Percentiles rank a stretch among this genome's conserved stretches.
These are phyloP conservation scores for Drosophila murphyi DNA, from an alignment of 1,140 invertebrate species.

Conservation along the genomic window DNA sequence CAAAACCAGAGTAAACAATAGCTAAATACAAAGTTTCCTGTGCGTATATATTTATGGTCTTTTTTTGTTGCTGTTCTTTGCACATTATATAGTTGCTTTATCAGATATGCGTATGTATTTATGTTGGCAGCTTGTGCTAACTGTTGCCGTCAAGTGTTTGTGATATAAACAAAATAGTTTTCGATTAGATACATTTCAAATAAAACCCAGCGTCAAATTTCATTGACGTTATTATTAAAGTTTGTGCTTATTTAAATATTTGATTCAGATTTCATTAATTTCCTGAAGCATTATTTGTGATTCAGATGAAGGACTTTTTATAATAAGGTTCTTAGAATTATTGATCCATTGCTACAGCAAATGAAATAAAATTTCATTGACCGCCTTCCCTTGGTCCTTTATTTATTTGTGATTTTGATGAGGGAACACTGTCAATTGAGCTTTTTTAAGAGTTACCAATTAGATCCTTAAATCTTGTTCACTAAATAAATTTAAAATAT, in stretches of 20 bases:
- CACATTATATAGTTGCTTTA: not conserved
- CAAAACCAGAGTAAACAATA: conserved; percentile 24
- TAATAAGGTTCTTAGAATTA: too few species aligned
- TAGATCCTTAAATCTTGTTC: too few species aligned
- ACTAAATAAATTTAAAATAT: too few species aligned
- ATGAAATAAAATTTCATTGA: too few species aligned
- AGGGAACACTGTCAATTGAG: too few species aligned
- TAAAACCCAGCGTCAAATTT: conserved; percentile 11
- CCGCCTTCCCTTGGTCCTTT: too few species aligned
- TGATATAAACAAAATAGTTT: conserved; percentile 39
- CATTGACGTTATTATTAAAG: not conserved
- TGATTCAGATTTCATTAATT: too few species aligned
- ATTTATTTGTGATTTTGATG: too few species aligned
- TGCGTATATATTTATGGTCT: conserved; percentile 5
- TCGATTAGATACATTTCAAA: conserved; percentile 30
- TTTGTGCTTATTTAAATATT: not conserved
- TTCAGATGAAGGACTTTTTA: too few species aligned
- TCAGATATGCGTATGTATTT: conserved; percentile 32
- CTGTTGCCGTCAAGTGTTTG: not conserved
- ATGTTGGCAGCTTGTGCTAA: conserved; percentile 29
- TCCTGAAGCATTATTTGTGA: too few species aligned
- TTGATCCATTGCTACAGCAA: too few species aligned
- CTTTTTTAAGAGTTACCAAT: too few species aligned
- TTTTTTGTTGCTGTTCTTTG: not conserved
- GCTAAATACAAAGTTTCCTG: conserved; percentile 12